These are phyloP conservation scores for Nothoprocta pentlandii DNA, from an alignment of 2,113 vertebrate species.

Conservation along the genomic window DNA sequence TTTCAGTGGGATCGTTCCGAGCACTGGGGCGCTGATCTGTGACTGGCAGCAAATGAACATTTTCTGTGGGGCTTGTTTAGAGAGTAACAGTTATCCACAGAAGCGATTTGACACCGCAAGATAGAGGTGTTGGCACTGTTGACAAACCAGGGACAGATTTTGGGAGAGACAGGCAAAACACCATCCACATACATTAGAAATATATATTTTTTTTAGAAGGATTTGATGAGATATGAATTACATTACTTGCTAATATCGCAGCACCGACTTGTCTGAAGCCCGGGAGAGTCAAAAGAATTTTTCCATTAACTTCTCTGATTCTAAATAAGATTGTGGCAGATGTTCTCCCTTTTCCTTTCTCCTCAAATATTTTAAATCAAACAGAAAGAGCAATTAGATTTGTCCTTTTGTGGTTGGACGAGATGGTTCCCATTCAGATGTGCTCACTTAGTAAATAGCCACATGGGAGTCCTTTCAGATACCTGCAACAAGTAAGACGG, in stretches of 20 bases:
- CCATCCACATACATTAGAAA: neutral
- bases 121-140: neutral
- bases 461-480: neutral
- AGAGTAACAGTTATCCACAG: neutral
- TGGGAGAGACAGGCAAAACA: neutral
- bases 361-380: slow-evolving; percentile 32
- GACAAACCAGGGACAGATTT: neutral
- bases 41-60: neutral
- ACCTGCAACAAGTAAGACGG: neutral
- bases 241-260: slow-evolving; percentile 39
- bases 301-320: slow-evolving; percentile 57
- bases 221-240: slow-evolving; percentile 33
- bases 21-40: accelerated
- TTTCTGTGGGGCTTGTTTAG: neutral
- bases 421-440: neutral
- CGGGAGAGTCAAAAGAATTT: slow-evolving; percentile 43
- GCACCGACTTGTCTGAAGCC: slow-evolving; percentile 28
- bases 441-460: neutral
- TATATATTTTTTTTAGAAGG: slow-evolving; percentile 7
- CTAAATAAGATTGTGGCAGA: slow-evolving; percentile 45
- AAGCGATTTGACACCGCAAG: neutral
- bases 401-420: slow-evolving; percentile 3
- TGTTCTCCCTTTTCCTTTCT: slow-evolving; percentile 19
- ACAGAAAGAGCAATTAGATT: neutral
- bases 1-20: neutral